phyloP scores from a whole-genome alignment of 1,140 invertebrate species.

The Drosophila saltans region DNA sequence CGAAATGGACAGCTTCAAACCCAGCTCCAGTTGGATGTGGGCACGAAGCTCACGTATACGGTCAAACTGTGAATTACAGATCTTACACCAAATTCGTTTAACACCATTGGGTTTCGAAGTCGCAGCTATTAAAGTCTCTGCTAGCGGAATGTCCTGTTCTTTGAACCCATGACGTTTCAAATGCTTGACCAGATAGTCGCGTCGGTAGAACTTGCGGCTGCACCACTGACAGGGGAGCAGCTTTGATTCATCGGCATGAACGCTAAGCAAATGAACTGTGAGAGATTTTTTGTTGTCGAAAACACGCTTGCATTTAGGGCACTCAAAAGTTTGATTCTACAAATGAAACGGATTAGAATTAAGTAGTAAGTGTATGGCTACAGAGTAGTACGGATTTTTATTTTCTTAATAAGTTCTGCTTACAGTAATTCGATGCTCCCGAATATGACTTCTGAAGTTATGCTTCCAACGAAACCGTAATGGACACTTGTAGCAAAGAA shows the following conservation, averaged over 20 bases:
- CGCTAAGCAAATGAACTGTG: constrained; percentile 83
- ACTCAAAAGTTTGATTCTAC: constrained; percentile 80
- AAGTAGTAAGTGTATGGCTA: neutral
- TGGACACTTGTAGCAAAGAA: constrained; percentile 73
- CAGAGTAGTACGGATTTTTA: no score
- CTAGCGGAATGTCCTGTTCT: constrained; percentile 64
- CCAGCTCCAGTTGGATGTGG: constrained; percentile 67
- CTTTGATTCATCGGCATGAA: constrained; percentile 83
- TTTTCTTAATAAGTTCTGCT: neutral
- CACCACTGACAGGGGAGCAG: constrained; percentile 84
- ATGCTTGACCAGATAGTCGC: constrained; percentile 82
- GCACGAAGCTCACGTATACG: constrained; percentile 57
- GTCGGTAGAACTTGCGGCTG: constrained; percentile 84
- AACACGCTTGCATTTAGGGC: constrained; percentile 83
- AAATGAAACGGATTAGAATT: neutral
- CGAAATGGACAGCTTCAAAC: constrained; percentile 60
- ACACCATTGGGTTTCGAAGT: constrained; percentile 64
- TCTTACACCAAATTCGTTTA: constrained; percentile 69
- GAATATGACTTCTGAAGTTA: constrained; percentile 67
- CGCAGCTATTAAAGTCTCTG: constrained; percentile 68
- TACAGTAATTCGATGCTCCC: constrained; percentile 65
- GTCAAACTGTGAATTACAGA: constrained; percentile 67
- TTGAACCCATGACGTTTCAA: constrained; percentile 67
- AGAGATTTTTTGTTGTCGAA: constrained; percentile 84
- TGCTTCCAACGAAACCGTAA: constrained; percentile 77